Percentiles rank a stretch among this genome's conserved stretches.
These are phyloP conservation scores for Poecilia wingei DNA, from an alignment of 2,797 vertebrate species.

Conservation along the genomic window DNA sequence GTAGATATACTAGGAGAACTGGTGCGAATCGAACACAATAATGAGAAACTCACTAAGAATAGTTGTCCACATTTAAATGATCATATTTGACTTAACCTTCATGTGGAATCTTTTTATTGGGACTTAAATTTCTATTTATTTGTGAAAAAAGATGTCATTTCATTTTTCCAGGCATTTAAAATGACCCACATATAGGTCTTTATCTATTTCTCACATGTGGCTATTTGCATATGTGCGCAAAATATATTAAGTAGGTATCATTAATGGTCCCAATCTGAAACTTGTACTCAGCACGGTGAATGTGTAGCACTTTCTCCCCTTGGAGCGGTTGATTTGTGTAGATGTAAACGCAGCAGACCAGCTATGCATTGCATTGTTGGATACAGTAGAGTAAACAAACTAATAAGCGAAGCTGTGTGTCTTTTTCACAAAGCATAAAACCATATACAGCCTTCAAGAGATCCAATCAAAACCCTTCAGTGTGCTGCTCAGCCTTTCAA, in stretches of 20 bases:
- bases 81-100: not conserved
- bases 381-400: no score
- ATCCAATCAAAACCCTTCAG: no score
- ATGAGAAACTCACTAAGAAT: slow-evolving; percentile 9
- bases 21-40: slow-evolving; percentile 11
- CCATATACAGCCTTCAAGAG: no score
- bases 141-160: not conserved
- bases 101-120: not conserved
- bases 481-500: not conserved
- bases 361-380: no score
- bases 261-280: not conserved
- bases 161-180: no score
- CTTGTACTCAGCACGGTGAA: not conserved
- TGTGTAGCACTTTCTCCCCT: not conserved
- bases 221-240: not conserved
- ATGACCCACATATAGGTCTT: not conserved
- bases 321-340: not conserved
- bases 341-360: not conserved
- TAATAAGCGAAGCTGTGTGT: no score
- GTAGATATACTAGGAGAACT: slow-evolving; percentile 36
- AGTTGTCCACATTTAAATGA: not conserved
- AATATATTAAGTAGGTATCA: not conserved
- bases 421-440: no score
- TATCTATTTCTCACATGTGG: not conserved
- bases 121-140: not conserved